Conservation (phyloP, 1,140 invertebrate genomes). For the Procambarus virginalis region DNA sequence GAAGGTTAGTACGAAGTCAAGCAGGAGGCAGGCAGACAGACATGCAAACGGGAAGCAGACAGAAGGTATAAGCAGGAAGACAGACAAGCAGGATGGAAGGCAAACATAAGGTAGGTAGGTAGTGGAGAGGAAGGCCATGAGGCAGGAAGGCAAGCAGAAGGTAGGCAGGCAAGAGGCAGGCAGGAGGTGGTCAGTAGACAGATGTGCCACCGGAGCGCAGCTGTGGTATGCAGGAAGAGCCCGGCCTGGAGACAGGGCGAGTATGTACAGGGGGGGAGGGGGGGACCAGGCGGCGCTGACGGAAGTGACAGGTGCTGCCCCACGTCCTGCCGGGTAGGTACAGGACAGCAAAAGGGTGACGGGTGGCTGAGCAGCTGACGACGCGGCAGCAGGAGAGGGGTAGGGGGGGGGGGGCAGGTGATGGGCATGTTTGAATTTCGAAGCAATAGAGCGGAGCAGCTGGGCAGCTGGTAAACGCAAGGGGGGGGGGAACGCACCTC, state of each 20-base stretch:
- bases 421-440: background rate
- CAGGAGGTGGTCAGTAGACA: background rate
- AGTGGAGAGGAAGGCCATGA: background rate
- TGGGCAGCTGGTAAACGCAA: background rate
- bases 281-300: background rate
- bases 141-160: background rate
- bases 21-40: background rate
- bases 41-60: background rate
- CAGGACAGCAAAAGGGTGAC: background rate
- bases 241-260: background rate
- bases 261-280: background rate
- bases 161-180: background rate
- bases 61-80: background rate
- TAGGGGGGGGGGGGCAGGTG: background rate
- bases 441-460: background rate
- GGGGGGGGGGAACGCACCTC: no score
- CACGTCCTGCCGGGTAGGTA: background rate
- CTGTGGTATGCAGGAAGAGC: background rate
- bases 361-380: background rate
- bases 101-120: background rate
- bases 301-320: conserved; percentile 43
- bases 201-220: background rate
- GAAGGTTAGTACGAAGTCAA: background rate
- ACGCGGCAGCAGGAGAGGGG: background rate
- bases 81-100: background rate